Evolutionary conservation across 2,113 vertebrate species (phyloP).

Genomic region (Hemibagrus wyckioides): DNA sequence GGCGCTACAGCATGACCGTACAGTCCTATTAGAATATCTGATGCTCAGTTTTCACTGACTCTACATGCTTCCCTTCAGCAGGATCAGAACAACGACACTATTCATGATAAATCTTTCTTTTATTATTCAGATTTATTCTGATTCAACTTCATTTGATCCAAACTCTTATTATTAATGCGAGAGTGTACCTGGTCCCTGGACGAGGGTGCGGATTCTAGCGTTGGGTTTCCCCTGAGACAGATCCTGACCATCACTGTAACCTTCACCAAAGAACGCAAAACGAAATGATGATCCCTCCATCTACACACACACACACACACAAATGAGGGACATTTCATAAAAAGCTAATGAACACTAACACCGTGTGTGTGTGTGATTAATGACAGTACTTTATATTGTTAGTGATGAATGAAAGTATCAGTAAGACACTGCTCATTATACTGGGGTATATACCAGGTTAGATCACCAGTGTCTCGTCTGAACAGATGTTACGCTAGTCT

Average conservation of each 20-base stretch:
- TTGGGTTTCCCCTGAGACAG: slow-evolving; percentile 80
- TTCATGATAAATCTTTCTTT: not conserved
- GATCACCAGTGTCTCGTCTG: too few species aligned
- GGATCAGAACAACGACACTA: not conserved
- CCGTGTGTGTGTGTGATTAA: too few species aligned
- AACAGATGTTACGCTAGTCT: not conserved
- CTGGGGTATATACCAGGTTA: not conserved
- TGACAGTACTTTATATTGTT: not conserved
- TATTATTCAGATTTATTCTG: not conserved
- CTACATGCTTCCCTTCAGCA: not conserved
- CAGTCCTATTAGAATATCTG: not conserved
- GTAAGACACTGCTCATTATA: not conserved
- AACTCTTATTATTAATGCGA: not conserved
- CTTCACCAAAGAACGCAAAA: slow-evolving; percentile 87
- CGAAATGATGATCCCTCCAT: slow-evolving; percentile 87
- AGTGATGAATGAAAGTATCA: not conserved
- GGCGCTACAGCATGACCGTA: not conserved
- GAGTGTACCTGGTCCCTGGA: slow-evolving; percentile 88
- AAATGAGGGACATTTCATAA: not conserved
- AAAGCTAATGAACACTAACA: not conserved
- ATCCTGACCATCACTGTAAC: slow-evolving; percentile 81
- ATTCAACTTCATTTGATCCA: not conserved
- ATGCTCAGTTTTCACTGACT: not conserved
- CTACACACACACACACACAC: slow-evolving; percentile 66
- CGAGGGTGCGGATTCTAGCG: slow-evolving; percentile 85